phyloP scores from a whole-genome alignment of 2,888 invertebrate genomes.

The Tethea ocularis region DNA sequence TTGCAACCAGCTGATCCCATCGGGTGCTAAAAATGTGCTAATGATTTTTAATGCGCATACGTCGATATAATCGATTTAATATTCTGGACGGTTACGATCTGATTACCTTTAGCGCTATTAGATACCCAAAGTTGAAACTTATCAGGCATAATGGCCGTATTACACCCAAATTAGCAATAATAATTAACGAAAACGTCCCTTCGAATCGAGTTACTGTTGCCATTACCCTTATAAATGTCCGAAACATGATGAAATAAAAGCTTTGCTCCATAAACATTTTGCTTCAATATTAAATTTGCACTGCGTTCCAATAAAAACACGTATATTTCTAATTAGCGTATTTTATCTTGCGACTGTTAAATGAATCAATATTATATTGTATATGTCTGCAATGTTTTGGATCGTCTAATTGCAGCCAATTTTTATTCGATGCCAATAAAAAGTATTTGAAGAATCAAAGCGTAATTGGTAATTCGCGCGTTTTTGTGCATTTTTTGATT shows the following conservation, averaged over 20 bases:
- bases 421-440: slow-evolving; percentile 49
- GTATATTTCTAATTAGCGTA: slow-evolving; percentile 57
- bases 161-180: slow-evolving; percentile 10
- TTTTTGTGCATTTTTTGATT: slow-evolving; percentile 49
- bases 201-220: slow-evolving; percentile 22
- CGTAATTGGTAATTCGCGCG: slow-evolving; percentile 59
- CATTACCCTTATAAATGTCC: slow-evolving; percentile 32
- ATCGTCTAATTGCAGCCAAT: slow-evolving; percentile 60
- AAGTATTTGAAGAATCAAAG: slow-evolving; percentile 48
- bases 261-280: slow-evolving; percentile 29
- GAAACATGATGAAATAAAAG: slow-evolving; percentile 25
- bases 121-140: neutral
- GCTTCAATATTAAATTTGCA: slow-evolving; percentile 35
- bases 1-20: neutral
- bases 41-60: neutral
- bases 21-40: neutral
- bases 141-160: neutral
- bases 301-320: slow-evolving; percentile 36
- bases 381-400: slow-evolving; percentile 37
- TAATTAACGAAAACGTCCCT: slow-evolving; percentile 19
- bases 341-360: slow-evolving; percentile 48
- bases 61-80: slow-evolving; percentile 7
- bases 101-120: slow-evolving; percentile 1
- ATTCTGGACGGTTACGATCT: neutral
- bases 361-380: slow-evolving; percentile 42